phyloP scores from a whole-genome alignment of 2,113 vertebrate genomes.

The Cephalophus harveyi region DNA sequence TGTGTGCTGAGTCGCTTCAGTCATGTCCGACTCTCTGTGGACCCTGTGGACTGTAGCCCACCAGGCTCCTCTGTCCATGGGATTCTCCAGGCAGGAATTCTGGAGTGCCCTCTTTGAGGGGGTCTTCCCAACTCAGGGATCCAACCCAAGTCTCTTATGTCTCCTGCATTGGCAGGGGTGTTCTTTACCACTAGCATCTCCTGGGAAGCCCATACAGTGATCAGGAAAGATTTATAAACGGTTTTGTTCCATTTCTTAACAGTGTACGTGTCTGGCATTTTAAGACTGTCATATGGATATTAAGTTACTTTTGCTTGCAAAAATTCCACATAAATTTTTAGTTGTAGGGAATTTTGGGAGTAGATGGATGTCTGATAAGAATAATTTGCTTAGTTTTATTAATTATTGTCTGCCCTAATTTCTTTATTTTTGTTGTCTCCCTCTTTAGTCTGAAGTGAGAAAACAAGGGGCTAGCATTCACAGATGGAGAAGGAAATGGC shows the following conservation, averaged over 20 bases:
- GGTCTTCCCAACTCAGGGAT: not conserved
- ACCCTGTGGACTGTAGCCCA: not conserved
- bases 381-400: not conserved
- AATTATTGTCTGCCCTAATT: not conserved
- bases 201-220: not conserved
- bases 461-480: no score
- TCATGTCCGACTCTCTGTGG: fast-evolving
- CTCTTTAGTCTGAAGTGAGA: no score
- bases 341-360: not conserved
- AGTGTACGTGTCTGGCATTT: not conserved
- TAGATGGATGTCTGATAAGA: not conserved
- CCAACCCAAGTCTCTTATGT: not conserved
- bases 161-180: not conserved
- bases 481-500: no score
- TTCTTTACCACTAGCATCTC: not conserved
- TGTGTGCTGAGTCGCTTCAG: not conserved
- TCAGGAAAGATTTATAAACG: not conserved
- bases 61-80: not conserved
- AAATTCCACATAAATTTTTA: not conserved
- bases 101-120: not conserved
- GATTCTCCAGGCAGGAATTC: not conserved
- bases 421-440: no score
- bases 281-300: not conserved
- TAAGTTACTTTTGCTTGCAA: not conserved
- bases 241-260: not conserved